These are phyloP conservation scores for Brachyrhaphis roseni DNA, from an alignment of 2,797 vertebrate species.

Conservation along the genomic window DNA sequence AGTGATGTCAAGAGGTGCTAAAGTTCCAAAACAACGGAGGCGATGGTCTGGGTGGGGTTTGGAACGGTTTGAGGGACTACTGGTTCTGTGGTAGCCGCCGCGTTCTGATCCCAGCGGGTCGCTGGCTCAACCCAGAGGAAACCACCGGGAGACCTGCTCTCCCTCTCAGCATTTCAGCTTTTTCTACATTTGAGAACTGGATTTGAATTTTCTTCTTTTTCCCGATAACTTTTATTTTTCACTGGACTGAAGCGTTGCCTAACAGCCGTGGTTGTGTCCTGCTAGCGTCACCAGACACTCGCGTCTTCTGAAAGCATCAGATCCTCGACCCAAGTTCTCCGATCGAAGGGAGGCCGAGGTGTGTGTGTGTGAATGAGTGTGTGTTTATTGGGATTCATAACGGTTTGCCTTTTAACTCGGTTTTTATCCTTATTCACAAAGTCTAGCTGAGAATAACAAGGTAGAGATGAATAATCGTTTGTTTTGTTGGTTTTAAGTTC, in stretches of 20 bases:
- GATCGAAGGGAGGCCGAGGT: conserved; percentile 37
- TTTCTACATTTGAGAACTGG: conserved; percentile 58
- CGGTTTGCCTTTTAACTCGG: conserved; percentile 98
- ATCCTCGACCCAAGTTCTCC: conserved; percentile 48
- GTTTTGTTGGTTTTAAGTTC: conserved; percentile 76
- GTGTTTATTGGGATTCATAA: conserved; percentile 84
- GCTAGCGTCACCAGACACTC: conserved; percentile 62
- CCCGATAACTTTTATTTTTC: conserved; percentile 38
- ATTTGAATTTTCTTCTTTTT: conserved; percentile 70
- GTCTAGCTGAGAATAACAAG: conserved; percentile 92
- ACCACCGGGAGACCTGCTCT: conserved; percentile 45
- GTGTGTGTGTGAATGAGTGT: conserved; percentile 29
- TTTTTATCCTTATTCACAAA: conserved; percentile 92
- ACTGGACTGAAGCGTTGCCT: conserved; percentile 78
- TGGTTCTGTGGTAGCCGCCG: conserved; percentile 55
- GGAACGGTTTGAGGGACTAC: conserved; percentile 68
- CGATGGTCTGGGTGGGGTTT: conserved; percentile 57
- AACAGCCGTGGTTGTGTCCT: conserved; percentile 87
- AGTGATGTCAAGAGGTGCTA: conserved; percentile 73
- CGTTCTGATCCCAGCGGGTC: conserved; percentile 52
- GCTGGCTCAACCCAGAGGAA: conserved; percentile 41
- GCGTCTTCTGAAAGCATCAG: conserved; percentile 47
- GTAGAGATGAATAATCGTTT: conserved; percentile 74
- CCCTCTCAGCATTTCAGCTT: conserved; percentile 69
- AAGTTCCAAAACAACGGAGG: conserved; percentile 69